Evolutionary conservation across 2,888 invertebrate genomes (phyloP).

Genomic region (Sialis fuliginosa): DNA sequence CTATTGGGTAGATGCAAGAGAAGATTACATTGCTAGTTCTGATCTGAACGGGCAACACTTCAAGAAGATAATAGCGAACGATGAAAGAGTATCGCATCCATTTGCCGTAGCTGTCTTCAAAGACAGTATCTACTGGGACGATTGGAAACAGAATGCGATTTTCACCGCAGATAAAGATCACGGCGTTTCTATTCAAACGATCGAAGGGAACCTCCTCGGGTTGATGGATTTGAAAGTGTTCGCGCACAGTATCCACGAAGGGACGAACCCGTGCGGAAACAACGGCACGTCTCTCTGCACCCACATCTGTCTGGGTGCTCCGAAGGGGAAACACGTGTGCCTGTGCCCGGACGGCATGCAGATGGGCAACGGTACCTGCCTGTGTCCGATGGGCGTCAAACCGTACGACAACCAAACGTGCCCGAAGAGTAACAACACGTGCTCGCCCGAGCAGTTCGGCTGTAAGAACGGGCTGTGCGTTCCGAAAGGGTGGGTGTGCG

Average conservation of each 20-base stretch:
- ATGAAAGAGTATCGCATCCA: constrained; percentile 58
- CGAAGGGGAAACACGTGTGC: constrained; percentile 47
- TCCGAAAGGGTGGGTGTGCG: constrained; percentile 41
- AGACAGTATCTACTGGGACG: constrained; percentile 77
- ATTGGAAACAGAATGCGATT: constrained; percentile 66
- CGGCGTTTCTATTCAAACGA: constrained; percentile 39
- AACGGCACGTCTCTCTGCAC: constrained; percentile 40
- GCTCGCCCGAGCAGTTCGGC: constrained; percentile 33
- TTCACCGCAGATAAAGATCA: constrained; percentile 65
- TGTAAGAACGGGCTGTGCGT: constrained; percentile 40
- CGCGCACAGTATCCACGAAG: constrained; percentile 56
- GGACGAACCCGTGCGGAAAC: constrained; percentile 52
- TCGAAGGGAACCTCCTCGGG: constrained; percentile 34
- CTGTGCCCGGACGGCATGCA: constrained; percentile 65
- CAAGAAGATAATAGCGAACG: constrained; percentile 43
- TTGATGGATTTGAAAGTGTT: constrained; percentile 74
- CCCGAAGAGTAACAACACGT: constrained; percentile 39
- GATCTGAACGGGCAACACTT: constrained; percentile 52
- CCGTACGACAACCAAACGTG: constrained; percentile 54
- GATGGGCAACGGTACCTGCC: constrained; percentile 38
- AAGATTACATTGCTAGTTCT: constrained; percentile 63
- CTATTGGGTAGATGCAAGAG: constrained; percentile 76
- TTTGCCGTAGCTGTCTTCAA: constrained; percentile 76
- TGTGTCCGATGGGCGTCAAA: constrained; percentile 52
- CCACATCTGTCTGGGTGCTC: constrained; percentile 62